A percentile compares a stretch with the other conserved stretches of the same genome.
Conservation (phyloP, 2,113 vertebrate genomes). For the Passer montanus region DNA sequence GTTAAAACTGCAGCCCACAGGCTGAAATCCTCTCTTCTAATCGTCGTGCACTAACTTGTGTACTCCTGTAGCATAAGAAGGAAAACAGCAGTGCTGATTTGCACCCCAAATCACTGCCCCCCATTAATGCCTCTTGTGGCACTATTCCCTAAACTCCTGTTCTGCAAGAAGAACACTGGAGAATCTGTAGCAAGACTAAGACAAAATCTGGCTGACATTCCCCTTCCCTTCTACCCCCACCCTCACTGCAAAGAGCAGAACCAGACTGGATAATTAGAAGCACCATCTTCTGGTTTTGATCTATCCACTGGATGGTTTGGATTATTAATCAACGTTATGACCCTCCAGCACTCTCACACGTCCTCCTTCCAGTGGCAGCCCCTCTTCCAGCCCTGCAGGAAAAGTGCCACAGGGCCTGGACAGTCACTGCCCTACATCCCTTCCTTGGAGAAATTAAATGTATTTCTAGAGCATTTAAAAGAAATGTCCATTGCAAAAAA, state of each 20-base stretch:
- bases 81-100: neutral
- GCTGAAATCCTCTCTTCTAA: conserved; percentile 23
- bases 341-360: neutral
- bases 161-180: neutral
- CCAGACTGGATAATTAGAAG: neutral
- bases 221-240: neutral
- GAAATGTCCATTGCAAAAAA: neutral
- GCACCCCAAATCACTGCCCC: neutral
- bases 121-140: no score
- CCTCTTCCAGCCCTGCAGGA: neutral
- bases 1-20: conserved; percentile 52
- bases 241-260: neutral
- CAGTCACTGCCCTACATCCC: neutral
- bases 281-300: conserved; percentile 33
- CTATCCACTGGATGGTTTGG: neutral
- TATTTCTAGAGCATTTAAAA: neutral
- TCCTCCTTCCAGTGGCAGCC: neutral
- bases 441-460: neutral
- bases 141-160: neutral
- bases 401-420: neutral
- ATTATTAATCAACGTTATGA: neutral
- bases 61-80: neutral
- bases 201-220: neutral
- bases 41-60: neutral
- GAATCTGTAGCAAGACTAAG: neutral